phyloP scores from a whole-genome alignment of 2,113 vertebrate species.

The Bubo scandiacus region DNA sequence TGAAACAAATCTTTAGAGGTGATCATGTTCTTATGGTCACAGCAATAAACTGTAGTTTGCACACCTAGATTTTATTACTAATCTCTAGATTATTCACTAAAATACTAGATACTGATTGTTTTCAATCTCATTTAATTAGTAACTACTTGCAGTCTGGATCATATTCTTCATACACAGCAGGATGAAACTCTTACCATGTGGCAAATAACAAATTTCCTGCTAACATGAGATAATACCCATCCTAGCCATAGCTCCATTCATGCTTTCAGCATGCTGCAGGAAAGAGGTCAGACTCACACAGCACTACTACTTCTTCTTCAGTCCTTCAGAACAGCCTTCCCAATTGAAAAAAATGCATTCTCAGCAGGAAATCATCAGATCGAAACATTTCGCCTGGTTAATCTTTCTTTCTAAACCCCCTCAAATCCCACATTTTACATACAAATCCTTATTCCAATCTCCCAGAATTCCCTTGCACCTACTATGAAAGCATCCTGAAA shows the following conservation, averaged over 20 bases:
- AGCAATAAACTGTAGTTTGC: neutral
- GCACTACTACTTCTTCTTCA: neutral
- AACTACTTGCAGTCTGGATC: neutral
- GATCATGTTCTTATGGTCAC: neutral
- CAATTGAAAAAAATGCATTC: neutral
- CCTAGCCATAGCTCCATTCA: neutral
- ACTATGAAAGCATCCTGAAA: neutral
- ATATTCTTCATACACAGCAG: neutral
- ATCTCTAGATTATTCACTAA: neutral
- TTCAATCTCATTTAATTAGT: neutral
- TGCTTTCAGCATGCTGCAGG: neutral
- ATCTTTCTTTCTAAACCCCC: neutral
- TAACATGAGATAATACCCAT: neutral
- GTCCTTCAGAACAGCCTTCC: neutral
- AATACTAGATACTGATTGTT: neutral
- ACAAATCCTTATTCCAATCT: neutral
- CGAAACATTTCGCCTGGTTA: neutral
- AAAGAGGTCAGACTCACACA: neutral
- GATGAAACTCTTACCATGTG: neutral
- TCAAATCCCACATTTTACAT: neutral
- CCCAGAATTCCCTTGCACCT: neutral
- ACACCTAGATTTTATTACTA: neutral
- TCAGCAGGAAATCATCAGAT: neutral
- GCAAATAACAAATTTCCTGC: neutral
- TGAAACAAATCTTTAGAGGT: neutral